These are phyloP conservation scores for Eufriesea mexicana DNA, from an alignment of 1,140 invertebrate species.

Conservation along the genomic window DNA sequence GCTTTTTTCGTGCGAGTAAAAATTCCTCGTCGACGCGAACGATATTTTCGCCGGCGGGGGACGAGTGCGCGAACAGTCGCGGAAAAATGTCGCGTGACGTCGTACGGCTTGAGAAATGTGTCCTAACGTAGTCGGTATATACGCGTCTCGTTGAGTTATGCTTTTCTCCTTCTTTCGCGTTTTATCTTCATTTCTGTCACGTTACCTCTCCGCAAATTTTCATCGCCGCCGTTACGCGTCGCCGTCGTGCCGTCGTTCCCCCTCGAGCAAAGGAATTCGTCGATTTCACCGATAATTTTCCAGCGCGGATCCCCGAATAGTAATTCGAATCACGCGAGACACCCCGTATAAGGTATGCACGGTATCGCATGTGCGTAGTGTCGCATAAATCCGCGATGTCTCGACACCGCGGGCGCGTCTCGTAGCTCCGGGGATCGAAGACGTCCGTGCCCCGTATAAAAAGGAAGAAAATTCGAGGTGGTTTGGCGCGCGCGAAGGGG, in stretches of 20 bases:
- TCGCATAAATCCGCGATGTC: slow-evolving; percentile 31
- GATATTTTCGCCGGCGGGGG: neutral
- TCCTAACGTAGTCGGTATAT: neutral
- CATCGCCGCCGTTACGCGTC: neutral
- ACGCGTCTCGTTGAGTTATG: neutral
- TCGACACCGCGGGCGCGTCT: slow-evolving; percentile 40
- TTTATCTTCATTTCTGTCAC: neutral
- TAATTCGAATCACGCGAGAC: neutral
- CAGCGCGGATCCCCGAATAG: neutral
- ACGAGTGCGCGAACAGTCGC: neutral
- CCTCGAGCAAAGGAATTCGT: neutral
- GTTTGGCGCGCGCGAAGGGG: neutral
- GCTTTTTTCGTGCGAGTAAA: neutral
- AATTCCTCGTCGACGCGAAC: neutral
- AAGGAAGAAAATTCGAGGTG: slow-evolving; percentile 34
- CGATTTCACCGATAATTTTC: neutral
- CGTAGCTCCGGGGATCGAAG: slow-evolving; percentile 61
- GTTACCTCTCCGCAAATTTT: neutral
- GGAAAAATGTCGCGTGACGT: neutral
- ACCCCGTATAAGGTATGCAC: neutral
- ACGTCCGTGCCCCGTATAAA: slow-evolving; percentile 54
- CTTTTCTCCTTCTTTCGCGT: neutral
- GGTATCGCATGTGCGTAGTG: neutral
- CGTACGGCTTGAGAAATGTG: neutral
- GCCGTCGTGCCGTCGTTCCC: no score